Evolutionary conservation across 2,113 vertebrate species (phyloP).

Genomic region (Lophotis ruficrista): DNA sequence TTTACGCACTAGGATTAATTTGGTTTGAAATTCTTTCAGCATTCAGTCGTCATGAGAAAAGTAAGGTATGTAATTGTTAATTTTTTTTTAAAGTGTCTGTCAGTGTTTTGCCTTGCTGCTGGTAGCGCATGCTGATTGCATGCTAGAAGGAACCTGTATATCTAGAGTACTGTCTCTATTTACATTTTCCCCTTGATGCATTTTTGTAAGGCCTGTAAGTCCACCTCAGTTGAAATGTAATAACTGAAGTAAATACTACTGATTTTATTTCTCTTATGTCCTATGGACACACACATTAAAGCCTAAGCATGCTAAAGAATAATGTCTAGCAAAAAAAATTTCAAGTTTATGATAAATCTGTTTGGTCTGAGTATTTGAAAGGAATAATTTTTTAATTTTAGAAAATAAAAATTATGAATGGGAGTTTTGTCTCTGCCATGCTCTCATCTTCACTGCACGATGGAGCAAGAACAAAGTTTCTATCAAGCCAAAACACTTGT

Average conservation of each 20-base stretch:
- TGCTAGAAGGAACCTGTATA: not conserved
- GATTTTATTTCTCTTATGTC: not conserved
- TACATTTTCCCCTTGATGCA: not conserved
- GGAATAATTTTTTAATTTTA: not conserved
- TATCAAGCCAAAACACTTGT: not conserved
- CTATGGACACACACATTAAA: not conserved
- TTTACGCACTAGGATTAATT: slow-evolving; percentile 88
- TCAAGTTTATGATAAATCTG: not conserved
- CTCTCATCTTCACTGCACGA: not conserved
- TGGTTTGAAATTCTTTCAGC: slow-evolving; percentile 82
- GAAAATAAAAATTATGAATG: not conserved
- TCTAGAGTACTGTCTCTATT: not conserved
- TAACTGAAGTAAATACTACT: not conserved
- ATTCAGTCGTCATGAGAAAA: not conserved
- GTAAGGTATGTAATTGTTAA: slow-evolving; percentile 16
- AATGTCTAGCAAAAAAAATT: not conserved
- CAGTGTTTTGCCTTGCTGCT: not conserved
- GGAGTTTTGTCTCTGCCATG: not conserved
- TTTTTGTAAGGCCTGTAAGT: not conserved
- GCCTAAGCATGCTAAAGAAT: not conserved
- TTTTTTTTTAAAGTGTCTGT: not conserved
- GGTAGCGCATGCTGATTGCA: not conserved
- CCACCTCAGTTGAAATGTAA: not conserved
- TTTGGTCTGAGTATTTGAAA: not conserved
- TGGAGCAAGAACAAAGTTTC: not conserved